A percentile compares a stretch with the other conserved stretches of the same genome.
phyloP scores from a whole-genome alignment of 2,113 vertebrate species.

The Pachypanchax playfairii region DNA sequence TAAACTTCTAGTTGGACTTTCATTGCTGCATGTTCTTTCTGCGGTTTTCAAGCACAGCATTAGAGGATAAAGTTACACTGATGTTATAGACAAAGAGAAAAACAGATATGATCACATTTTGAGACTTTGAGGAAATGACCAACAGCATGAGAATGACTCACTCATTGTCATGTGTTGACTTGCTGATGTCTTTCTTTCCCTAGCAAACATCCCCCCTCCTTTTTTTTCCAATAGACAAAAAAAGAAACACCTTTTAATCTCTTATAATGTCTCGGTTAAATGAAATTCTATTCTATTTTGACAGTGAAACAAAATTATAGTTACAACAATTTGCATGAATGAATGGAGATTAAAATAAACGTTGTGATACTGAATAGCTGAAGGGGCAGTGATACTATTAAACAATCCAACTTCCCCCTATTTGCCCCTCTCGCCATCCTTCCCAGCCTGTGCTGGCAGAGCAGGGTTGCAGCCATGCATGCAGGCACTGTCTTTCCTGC shows the following conservation, averaged over 20 bases:
- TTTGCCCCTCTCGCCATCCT: constrained; percentile 15
- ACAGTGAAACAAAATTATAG: neutral
- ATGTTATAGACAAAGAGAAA: constrained; percentile 13
- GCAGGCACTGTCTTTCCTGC: constrained; percentile 33
- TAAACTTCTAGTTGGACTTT: neutral
- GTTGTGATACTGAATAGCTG: neutral
- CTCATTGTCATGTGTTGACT: constrained; percentile 57
- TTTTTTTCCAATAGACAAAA: neutral
- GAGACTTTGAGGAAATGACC: constrained; percentile 48
- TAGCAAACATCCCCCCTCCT: neutral
- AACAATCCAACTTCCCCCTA: constrained; percentile 57
- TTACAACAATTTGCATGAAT: neutral
- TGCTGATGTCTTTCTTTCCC: constrained; percentile 62
- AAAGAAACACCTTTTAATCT: neutral
- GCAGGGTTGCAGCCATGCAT: constrained; percentile 61
- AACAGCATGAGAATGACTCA: constrained; percentile 70
- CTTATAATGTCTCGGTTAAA: neutral
- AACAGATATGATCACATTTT: constrained; percentile 20
- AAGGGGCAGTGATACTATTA: constrained; percentile 14
- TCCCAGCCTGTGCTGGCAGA: constrained; percentile 41
- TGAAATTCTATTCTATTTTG: fast-evolving
- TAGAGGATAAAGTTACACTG: neutral
- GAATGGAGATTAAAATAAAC: neutral
- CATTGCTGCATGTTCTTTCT: neutral
- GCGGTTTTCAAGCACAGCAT: neutral